These are phyloP conservation scores for Phragmatobia fuliginosa DNA, from an alignment of 2,888 invertebrate genomes.

Conservation along the genomic window DNA sequence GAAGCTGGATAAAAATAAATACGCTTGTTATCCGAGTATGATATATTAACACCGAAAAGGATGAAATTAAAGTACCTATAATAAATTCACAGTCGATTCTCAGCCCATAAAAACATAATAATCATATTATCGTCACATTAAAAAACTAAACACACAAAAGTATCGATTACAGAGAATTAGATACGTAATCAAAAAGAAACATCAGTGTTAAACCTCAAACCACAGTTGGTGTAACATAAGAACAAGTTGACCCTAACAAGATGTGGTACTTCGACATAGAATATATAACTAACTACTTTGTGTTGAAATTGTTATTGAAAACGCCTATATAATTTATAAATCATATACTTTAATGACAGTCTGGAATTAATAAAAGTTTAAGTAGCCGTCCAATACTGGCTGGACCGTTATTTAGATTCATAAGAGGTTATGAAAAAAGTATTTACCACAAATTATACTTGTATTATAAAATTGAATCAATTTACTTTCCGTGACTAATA, in stretches of 20 bases:
- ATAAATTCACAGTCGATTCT: not conserved
- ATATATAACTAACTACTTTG: constrained; percentile 22
- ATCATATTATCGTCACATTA: constrained; percentile 21
- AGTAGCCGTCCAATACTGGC: not conserved
- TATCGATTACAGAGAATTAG: constrained; percentile 64
- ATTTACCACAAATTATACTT: constrained; percentile 7
- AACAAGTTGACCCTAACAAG: constrained; percentile 35
- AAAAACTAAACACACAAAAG: constrained; percentile 37
- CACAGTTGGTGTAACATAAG: constrained; percentile 60
- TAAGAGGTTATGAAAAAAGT: constrained; percentile 6
- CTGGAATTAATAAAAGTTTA: constrained; percentile 13
- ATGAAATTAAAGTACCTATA: not conserved
- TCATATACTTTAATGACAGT: constrained; percentile 20
- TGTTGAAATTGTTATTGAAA: constrained; percentile 21
- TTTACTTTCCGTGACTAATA: constrained; percentile 2
- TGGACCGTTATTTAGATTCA: constrained; percentile 13
- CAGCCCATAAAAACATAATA: not conserved
- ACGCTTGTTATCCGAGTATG: not conserved
- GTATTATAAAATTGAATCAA: constrained; percentile 7
- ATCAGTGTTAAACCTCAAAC: constrained; percentile 52
- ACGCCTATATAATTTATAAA: constrained; percentile 17
- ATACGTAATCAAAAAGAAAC: constrained; percentile 68
- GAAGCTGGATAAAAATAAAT: not conserved
- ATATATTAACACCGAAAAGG: not conserved
- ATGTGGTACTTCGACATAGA: constrained; percentile 20